phyloP scores from a whole-genome alignment of 2,113 vertebrate species.

The Dicerorhinus sumatrensis region DNA sequence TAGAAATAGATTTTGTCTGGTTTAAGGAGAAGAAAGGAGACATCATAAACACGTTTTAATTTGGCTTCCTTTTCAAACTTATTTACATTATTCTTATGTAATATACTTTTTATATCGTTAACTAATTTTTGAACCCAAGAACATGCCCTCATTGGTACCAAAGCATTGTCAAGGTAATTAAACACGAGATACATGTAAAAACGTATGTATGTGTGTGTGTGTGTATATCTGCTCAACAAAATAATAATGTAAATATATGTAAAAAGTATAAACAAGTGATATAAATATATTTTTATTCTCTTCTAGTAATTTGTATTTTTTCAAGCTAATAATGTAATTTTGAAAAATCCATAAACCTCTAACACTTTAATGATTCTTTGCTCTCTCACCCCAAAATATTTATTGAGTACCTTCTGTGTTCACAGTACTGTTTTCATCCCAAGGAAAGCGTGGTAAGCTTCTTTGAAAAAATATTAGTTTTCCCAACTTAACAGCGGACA shows the following conservation, averaged over 20 bases:
- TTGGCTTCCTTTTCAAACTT: neutral
- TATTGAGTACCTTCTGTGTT: neutral
- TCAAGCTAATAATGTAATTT: neutral
- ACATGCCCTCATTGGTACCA: neutral
- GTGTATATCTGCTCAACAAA: neutral
- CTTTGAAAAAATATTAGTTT: conserved; percentile 28
- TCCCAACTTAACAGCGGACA: neutral
- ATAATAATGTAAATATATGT: neutral
- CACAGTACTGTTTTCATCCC: neutral
- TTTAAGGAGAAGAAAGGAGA: neutral
- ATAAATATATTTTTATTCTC: neutral
- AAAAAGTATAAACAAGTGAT: neutral
- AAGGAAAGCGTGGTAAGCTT: neutral
- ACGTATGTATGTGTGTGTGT: neutral
- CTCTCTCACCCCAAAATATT: neutral
- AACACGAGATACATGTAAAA: neutral
- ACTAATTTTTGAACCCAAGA: neutral
- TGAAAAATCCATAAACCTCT: neutral
- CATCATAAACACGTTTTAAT: neutral
- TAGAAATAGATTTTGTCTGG: neutral
- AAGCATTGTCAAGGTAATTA: neutral
- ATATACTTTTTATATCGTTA: neutral
- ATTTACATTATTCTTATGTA: neutral
- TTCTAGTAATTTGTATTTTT: neutral
- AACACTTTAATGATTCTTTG: neutral